A percentile compares a stretch with the other conserved stretches of the same genome.
Evolutionary conservation across 1,140 invertebrate genomes (phyloP).

Genomic region (Aphelinus certus): DNA sequence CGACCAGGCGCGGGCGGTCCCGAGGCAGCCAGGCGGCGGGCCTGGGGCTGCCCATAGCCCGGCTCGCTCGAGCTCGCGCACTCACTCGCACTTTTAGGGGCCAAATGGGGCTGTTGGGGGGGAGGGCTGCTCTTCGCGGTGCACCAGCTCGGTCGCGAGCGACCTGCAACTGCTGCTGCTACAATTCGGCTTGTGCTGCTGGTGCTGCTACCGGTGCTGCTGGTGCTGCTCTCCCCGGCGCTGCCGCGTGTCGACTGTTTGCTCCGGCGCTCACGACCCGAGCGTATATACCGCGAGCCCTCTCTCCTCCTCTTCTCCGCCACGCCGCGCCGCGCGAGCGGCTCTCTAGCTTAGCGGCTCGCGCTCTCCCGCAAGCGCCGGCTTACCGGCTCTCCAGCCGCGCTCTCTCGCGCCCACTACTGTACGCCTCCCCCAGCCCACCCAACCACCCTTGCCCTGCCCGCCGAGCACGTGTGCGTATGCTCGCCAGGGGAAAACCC

Average conservation of each 20-base stretch:
- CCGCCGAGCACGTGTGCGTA: too few species aligned
- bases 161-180: too few species aligned
- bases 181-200: too few species aligned
- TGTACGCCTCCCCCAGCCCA: too few species aligned
- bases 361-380: background rate
- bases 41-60: too few species aligned
- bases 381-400: background rate
- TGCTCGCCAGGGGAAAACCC: too few species aligned
- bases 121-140: too few species aligned
- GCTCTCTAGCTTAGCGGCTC: background rate
- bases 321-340: background rate
- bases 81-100: too few species aligned
- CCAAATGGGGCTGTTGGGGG: too few species aligned
- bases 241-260: constrained; percentile 60
- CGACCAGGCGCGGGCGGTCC: background rate
- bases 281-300: constrained; percentile 26
- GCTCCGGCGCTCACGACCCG: constrained; percentile 36
- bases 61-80: background rate
- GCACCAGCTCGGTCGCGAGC: too few species aligned
- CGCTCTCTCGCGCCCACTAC: too few species aligned
- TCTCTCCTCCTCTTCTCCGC: constrained; percentile 7
- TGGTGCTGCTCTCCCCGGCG: background rate
- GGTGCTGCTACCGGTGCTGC: background rate
- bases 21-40: background rate
- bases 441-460: too few species aligned